phyloP scores from a whole-genome alignment of 2,113 vertebrate species.

The Poecile atricapillus region DNA sequence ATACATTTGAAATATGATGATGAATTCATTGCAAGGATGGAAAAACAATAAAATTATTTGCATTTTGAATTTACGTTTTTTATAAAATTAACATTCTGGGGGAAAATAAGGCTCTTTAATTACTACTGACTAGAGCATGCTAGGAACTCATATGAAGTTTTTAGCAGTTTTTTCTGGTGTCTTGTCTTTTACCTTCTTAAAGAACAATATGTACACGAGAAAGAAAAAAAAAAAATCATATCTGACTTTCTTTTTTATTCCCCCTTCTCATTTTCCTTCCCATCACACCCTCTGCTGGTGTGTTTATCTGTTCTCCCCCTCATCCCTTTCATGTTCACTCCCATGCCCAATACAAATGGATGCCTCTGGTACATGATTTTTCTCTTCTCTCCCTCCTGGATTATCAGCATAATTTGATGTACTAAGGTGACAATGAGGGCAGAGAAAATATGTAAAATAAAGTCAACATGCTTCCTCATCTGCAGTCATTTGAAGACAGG shows the following conservation, averaged over 20 bases:
- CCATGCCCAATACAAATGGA: rapidly evolving
- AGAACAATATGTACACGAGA: background rate
- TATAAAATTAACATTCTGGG: background rate
- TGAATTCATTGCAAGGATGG: background rate
- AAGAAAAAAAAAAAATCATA: background rate
- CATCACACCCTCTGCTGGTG: background rate
- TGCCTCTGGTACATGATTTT: background rate
- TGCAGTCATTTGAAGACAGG: background rate
- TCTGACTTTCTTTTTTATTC: background rate
- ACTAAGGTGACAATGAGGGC: background rate
- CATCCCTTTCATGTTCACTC: background rate
- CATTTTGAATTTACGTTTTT: background rate
- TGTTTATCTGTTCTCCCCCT: background rate
- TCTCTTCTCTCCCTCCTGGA: background rate
- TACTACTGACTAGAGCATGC: background rate
- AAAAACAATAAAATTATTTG: background rate
- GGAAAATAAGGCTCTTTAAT: background rate
- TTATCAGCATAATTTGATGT: background rate
- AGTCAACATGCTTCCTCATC: background rate
- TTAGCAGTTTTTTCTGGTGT: background rate
- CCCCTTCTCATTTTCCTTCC: background rate
- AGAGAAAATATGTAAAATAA: background rate
- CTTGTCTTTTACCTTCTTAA: background rate
- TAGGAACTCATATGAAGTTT: background rate
- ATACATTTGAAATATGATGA: background rate